Evolutionary conservation across 1,140 invertebrate species (phyloP).

Genomic region (Bombus soroeensis): DNA sequence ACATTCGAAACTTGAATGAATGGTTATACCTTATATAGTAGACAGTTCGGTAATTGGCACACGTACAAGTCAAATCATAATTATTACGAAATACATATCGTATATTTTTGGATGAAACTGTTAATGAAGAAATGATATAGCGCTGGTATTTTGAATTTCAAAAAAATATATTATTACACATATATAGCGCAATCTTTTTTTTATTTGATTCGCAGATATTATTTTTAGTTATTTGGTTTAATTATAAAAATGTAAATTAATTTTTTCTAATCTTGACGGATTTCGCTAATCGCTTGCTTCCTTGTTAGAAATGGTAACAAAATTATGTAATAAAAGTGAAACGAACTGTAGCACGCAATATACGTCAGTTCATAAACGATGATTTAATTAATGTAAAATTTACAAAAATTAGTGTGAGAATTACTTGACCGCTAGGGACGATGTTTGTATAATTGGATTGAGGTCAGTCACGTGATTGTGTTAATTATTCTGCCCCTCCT

Average conservation of each 20-base stretch:
- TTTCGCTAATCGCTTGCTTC: constrained; percentile 38
- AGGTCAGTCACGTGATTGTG: constrained; percentile 56
- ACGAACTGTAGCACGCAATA: constrained; percentile 39
- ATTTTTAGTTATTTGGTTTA: neutral
- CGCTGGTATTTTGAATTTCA: neutral
- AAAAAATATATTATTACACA: neutral
- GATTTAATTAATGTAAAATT: constrained; percentile 69
- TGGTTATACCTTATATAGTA: constrained; percentile 12
- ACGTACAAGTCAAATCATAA: neutral
- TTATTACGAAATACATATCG: constrained; percentile 1
- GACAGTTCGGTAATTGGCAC: neutral
- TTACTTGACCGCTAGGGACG: constrained; percentile 45
- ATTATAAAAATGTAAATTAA: neutral
- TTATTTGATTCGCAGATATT: neutral
- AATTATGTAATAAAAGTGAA: constrained; percentile 56
- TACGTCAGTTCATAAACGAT: constrained; percentile 37
- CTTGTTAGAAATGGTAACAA: constrained; percentile 37
- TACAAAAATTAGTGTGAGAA: constrained; percentile 71
- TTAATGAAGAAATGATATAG: neutral
- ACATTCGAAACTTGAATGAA: constrained; percentile 35
- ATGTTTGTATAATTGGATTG: constrained; percentile 64
- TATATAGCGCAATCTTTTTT: neutral
- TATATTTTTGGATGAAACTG: neutral
- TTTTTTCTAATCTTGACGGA: neutral
- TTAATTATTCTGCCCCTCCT: constrained; percentile 50